Base-by-base conservation (phyloP, 2,113 vertebrate species). In the Gasterosteus aculeatus region DNA sequence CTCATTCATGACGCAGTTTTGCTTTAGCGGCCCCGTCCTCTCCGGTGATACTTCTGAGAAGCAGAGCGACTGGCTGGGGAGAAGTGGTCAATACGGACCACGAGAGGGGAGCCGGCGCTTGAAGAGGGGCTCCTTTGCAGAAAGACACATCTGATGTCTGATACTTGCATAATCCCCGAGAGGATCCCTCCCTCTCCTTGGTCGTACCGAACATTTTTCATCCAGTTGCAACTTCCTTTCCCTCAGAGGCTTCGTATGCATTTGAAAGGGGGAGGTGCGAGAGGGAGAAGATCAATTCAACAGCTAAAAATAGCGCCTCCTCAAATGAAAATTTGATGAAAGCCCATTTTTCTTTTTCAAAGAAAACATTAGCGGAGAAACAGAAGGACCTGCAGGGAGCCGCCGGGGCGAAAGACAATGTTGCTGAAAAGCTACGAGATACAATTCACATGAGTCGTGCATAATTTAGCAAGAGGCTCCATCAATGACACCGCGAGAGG, bases 271-370 rank as follows among this genome's bases (percentile, higher is more conserved):
- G 59, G 15, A 39, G 51, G 39, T 41, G 64, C 66, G 75, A 78
- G 80, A 78, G 78, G 26, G 69, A 85, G 79, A 71, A 60, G 57
- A 88, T 76, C 85, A 83, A 90, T 57, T 75, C 53, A 53, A 69
- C 18, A 35, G 46, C 84, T 88, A 87, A 87, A 93, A 89, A 91
- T 87, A 87, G 78, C n/a, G 46, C n/a, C 65, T 72, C 53, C 46
- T 86, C 76, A 78, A 88, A 87, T 70, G 56, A 88, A 89, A 81
- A 85, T 76, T 66, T 78, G 39, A 91, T 80, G 49, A 83, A 59
- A 79, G 69, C 15, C 72, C 69, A 59, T 80, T 74, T 83, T 44
- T 9, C 35, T 38, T 38, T 38, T 38, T 38, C 35, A 38, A 71
- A 80, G 68, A 84, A 74, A 80, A 84, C 62, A 72, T 60, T 61